phyloP scores from a whole-genome alignment of 1,140 invertebrate genomes.

The Idris sp. region DNA sequence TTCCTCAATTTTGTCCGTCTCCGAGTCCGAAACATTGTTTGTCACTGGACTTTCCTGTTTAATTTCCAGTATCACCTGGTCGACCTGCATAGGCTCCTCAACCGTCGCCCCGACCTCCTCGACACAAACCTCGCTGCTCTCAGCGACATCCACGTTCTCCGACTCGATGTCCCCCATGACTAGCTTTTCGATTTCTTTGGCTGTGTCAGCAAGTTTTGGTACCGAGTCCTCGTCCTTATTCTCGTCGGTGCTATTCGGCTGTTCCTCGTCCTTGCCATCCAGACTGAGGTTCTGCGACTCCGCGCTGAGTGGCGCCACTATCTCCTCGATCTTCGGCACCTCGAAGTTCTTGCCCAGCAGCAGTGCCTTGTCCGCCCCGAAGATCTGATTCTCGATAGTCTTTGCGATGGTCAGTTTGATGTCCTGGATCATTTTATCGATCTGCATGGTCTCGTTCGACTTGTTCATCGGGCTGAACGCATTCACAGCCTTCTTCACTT shows the following conservation, averaged over 20 bases:
- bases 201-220: slow-evolving; percentile 77
- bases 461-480: slow-evolving; percentile 68
- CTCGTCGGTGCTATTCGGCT: too few relatives aligned
- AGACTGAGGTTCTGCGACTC: slow-evolving; percentile 70
- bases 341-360: slow-evolving; percentile 71
- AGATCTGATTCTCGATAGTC: slow-evolving; percentile 73
- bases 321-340: slow-evolving; percentile 72
- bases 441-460: slow-evolving; percentile 64
- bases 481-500: slow-evolving; percentile 71
- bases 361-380: slow-evolving; percentile 66
- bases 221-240: slow-evolving; percentile 70
- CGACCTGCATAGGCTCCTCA: not conserved
- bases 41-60: too few relatives aligned
- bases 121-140: slow-evolving; percentile 2
- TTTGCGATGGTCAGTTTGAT: slow-evolving; percentile 75
- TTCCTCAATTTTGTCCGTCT: too few relatives aligned
- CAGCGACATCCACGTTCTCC: slow-evolving; percentile 38
- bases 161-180: slow-evolving; percentile 76
- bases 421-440: slow-evolving; percentile 76
- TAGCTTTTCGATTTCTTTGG: slow-evolving; percentile 79
- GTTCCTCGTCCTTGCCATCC: too few relatives aligned
- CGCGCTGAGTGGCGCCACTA: slow-evolving; percentile 70
- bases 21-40: too few relatives aligned
- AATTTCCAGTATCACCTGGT: too few relatives aligned
- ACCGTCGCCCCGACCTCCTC: slow-evolving; percentile 15